Evolutionary conservation across 2,888 invertebrate species (phyloP).

Genomic region (Erebia palarica): DNA sequence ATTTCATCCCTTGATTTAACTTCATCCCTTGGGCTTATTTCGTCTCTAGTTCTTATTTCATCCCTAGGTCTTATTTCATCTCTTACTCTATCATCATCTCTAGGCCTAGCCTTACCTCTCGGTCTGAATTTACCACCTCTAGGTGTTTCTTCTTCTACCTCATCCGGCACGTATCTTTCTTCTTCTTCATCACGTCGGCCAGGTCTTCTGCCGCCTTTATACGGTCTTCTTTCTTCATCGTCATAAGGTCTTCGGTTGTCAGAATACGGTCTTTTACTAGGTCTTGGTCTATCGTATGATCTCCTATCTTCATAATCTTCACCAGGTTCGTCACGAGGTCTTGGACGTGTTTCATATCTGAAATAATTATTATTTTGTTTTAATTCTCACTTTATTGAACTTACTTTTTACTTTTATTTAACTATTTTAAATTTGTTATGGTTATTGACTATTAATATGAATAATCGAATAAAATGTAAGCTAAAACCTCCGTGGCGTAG

Average conservation of each 20-base stretch:
- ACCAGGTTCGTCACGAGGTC: slow-evolving; percentile 70
- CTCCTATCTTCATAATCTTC: slow-evolving; percentile 69
- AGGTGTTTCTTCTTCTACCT: slow-evolving; percentile 44
- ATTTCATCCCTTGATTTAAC: slow-evolving; percentile 42
- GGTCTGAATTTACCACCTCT: slow-evolving; percentile 42
- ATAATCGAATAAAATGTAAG: too few relatives aligned
- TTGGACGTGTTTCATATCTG: slow-evolving; percentile 76
- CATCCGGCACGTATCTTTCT: slow-evolving; percentile 48
- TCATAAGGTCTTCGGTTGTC: slow-evolving; percentile 61
- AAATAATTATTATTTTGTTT: neutral
- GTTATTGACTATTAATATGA: too few relatives aligned
- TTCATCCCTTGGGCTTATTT: slow-evolving; percentile 52
- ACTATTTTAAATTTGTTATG: neutral
- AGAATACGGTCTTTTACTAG: slow-evolving; percentile 57
- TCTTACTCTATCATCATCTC: slow-evolving; percentile 41
- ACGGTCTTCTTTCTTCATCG: slow-evolving; percentile 61
- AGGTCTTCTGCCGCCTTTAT: slow-evolving; percentile 56
- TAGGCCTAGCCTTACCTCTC: slow-evolving; percentile 45
- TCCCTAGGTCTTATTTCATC: slow-evolving; percentile 45
- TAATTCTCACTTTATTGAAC: neutral
- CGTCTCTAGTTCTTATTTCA: slow-evolving; percentile 42
- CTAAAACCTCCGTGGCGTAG: too few relatives aligned
- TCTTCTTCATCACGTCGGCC: slow-evolving; percentile 53
- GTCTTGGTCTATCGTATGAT: slow-evolving; percentile 65
- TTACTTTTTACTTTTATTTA: too few relatives aligned